Conservation (phyloP, 2,797 vertebrate species). For the Hemitrygon akajei region DNA sequence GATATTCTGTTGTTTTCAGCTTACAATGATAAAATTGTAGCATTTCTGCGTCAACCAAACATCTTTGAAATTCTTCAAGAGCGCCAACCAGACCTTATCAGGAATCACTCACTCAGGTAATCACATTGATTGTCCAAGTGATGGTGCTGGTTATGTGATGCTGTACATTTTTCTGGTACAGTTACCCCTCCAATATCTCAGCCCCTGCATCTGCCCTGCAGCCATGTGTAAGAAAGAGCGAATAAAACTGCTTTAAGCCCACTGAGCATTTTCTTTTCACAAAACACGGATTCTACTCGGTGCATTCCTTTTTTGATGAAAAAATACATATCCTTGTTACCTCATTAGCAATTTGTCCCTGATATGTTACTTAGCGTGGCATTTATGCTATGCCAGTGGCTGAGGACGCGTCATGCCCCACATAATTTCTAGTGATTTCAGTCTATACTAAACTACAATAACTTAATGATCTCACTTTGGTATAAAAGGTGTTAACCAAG, state of each 20-base stretch:
- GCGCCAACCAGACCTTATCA: conserved; percentile 85
- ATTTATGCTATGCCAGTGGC: background rate
- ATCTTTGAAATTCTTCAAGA: conserved; percentile 95
- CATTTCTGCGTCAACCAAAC: conserved; percentile 92
- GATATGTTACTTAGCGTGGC: background rate
- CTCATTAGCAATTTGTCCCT: background rate
- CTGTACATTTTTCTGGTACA: conserved; percentile 15
- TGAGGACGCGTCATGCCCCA: background rate
- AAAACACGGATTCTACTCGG: background rate
- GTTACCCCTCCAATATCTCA: background rate
- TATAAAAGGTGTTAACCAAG: background rate
- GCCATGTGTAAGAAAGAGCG: background rate
- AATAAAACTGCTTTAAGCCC: background rate
- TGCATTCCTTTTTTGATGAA: background rate
- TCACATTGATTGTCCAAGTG: conserved; percentile 34
- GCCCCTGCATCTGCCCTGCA: too few relatives aligned
- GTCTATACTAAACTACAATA: background rate
- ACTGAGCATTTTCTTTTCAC: background rate
- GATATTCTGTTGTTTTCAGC: conserved; percentile 59
- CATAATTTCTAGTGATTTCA: background rate
- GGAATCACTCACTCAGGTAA: conserved; percentile 93
- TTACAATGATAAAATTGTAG: conserved; percentile 98
- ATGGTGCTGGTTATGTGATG: conserved; percentile 26
- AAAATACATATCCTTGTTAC: background rate
- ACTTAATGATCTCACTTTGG: background rate